phyloP scores from a whole-genome alignment of 2,113 vertebrate species.

The Micromys minutus region DNA sequence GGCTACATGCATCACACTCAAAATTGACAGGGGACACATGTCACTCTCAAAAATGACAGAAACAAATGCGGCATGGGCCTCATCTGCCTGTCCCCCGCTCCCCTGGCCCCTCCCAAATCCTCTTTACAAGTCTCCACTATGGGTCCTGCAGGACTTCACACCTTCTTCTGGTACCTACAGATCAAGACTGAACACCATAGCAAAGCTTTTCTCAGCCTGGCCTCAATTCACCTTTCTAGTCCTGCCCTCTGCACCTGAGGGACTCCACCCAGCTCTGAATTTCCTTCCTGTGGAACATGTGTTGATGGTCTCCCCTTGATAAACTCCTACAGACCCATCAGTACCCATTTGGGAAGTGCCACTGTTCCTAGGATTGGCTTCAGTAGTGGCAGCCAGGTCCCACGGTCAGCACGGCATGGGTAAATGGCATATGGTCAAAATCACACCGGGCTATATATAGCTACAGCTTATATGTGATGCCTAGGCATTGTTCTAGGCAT shows the following conservation, averaged over 20 bases:
- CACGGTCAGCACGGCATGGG: not conserved
- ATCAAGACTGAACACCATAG: not conserved
- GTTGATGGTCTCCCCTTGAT: not conserved
- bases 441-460: not conserved
- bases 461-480: constrained; percentile 4
- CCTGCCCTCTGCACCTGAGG: not conserved
- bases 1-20: not conserved
- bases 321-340: constrained; percentile 37
- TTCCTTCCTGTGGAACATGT: not conserved
- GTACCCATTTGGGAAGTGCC: not conserved
- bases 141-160: not conserved
- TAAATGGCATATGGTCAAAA: constrained; percentile 52
- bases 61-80: not conserved
- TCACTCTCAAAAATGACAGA: not conserved
- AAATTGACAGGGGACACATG: not conserved
- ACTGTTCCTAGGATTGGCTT: not conserved
- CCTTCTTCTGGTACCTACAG: not conserved
- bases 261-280: not conserved
- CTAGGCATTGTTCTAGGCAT: constrained; percentile 31
- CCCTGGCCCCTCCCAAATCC: not conserved
- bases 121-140: not conserved
- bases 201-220: not conserved
- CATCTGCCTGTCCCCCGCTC: not conserved
- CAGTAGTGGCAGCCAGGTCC: not conserved
- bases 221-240: not conserved